phyloP scores from a whole-genome alignment of 2,113 vertebrate genomes.

The Chamaetylas fuelleborni region DNA sequence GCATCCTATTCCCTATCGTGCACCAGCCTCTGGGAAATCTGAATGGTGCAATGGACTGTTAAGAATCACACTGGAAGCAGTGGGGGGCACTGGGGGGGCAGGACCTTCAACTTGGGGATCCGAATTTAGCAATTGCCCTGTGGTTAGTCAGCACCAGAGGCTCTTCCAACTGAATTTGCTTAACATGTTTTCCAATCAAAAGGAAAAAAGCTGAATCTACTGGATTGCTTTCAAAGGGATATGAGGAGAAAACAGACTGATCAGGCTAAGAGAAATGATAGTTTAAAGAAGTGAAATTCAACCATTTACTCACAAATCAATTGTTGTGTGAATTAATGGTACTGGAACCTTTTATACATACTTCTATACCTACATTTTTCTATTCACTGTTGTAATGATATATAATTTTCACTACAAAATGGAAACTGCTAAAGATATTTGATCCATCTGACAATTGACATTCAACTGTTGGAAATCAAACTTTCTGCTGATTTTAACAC shows the following conservation, averaged over 20 bases:
- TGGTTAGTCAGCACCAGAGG: neutral
- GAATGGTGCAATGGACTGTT: neutral
- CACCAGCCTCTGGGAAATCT: neutral
- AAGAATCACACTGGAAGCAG: neutral
- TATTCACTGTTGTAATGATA: neutral
- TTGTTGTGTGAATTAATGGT: neutral
- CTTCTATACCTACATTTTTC: neutral
- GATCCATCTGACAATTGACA: neutral
- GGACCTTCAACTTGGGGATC: neutral
- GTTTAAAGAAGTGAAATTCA: neutral
- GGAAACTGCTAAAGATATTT: neutral
- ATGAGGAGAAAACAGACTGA: neutral
- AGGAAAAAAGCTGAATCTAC: neutral
- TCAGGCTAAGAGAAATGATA: neutral
- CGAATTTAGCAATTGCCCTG: neutral
- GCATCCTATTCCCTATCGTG: neutral
- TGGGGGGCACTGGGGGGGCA: neutral
- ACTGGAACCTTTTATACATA: neutral
- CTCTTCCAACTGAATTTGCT: neutral
- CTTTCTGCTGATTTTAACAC: neutral
- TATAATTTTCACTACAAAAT: neutral
- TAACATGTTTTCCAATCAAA: accelerated
- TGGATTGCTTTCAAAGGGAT: neutral
- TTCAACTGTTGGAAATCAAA: neutral
- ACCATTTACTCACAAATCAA: neutral